Base-by-base conservation (phyloP, 2,113 vertebrate species). In the Neoarius graeffei region DNA sequence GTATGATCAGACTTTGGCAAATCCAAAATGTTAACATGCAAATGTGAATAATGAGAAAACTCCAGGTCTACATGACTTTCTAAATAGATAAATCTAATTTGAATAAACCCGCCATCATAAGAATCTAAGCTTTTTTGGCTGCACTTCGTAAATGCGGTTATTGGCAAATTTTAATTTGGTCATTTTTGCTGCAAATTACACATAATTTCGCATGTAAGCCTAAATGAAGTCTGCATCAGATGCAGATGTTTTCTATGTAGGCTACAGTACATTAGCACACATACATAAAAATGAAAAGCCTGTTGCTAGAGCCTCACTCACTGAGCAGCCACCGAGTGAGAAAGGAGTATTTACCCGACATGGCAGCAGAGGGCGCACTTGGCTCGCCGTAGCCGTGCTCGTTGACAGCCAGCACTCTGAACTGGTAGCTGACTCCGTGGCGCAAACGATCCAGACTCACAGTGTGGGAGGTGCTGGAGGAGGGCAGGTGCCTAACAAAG, bases 371-470 rank as follows among this genome's bases (percentile, higher is more conserved):
- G 62, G 97, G 97, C 81, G 92, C 90, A 81, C 98, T 99, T 56
- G 98, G 98, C n/a, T 98, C 97, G 88, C 98, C 98, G 0, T 97
- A 98, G 92, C 98, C 98, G 54, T 94, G 95, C 86, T 95, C 94
- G 52, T 99, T 99, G 91, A 97, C 92, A 0, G 97, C 98, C 54
- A 98, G 96, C 89, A 99, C 97, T 62, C 98, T 96, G 92, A 99
- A 99, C 93, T 98, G 97, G 0, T 99, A 99, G 89, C 96, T 97
- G 93, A 99, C 96, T 0, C 97, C 98, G 3, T 97, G 96, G 85
- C 95, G 95, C 80, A 99, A 96, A 35, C 95, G 95, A 88, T 97
- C 97, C 94, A 98, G 95, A 50, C 95, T 92, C 56, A 99, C 94
- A 0, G 96, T 95, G 86, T 97, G 97, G 83, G 97, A 97, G 5